Conservation (phyloP, 2,797 vertebrate genomes). For the Diglossa cyanea region DNA sequence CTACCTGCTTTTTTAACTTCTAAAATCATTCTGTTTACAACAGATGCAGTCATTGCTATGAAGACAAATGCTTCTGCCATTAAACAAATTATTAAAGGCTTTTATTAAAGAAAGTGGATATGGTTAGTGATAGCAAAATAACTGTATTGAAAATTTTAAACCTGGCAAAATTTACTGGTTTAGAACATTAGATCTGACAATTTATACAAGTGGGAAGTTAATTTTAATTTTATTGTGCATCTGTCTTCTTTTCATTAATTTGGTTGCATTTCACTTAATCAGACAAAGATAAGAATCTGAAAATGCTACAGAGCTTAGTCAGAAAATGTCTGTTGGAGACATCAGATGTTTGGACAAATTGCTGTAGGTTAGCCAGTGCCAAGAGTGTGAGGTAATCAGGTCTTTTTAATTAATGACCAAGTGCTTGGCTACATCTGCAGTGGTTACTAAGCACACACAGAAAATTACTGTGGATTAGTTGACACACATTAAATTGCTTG, state of each 20-base stretch:
- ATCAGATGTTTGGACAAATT: neutral
- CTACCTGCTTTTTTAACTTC: neutral
- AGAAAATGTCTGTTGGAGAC: neutral
- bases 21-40: neutral
- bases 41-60: neutral
- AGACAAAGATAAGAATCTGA: neutral
- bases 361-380: neutral
- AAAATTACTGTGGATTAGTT: neutral
- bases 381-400: neutral
- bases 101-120: neutral
- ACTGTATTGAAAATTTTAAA: neutral
- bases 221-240: neutral
- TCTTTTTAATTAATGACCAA: neutral
- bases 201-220: neutral
- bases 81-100: neutral
- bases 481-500: neutral
- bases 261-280: neutral
- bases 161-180: neutral
- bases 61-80: neutral
- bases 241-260: neutral
- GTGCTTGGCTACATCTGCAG: neutral
- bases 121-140: neutral
- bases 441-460: neutral
- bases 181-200: neutral
- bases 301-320: neutral